Base-by-base conservation (phyloP, 1,140 invertebrate species). In the Ceratoteleas bidentatus region DNA sequence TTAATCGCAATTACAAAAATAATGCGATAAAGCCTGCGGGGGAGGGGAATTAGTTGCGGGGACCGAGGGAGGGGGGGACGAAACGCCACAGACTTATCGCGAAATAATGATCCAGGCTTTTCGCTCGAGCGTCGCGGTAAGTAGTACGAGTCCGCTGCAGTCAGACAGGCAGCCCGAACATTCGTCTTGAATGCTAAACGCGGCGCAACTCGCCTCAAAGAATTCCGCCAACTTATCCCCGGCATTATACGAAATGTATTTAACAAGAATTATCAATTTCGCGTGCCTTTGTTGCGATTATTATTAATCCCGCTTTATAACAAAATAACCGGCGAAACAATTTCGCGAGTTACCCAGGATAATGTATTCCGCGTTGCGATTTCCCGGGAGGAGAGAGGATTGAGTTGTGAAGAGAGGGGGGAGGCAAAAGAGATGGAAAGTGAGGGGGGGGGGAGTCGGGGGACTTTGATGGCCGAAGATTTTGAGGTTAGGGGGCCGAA, bases 201-300 rank as follows among this genome's bases (percentile, higher is more conserved):
- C 64, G 40, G n/a, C n/a, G n/a, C n/a, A 76, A 76, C 50, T 77
- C 64, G 14, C 8, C 6, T 60, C 61, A 68, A 69, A 77, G 72
- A 77, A 68, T 69, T 77, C 24, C 43, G 10, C 14, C 50, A 64
- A 57, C 65, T 77, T 70, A 52, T 70, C 53, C 65, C 16, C 10
- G 50, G 65, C 16, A 64, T 64, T 77, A 70, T 58, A 24, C 65
- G 34, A 69, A 70, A 69, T 64, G 50, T 64, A 70, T 77, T 69
- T 77, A 64, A 69, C 57, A 77, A 70, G 65, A 69, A 70, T 64
- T 54, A 77, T 69, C 64, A 77, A 64, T 77, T 77, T 69, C 64
- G 57, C 58, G 16, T 64, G 11, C 40, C 65, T 69, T 70, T 69
- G 65, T 77, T 57, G 50, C 64, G 56, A 60, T 75, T 60, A 75